Conservation (phyloP, 2,797 vertebrate species). For the Dryobates pubescens region DNA sequence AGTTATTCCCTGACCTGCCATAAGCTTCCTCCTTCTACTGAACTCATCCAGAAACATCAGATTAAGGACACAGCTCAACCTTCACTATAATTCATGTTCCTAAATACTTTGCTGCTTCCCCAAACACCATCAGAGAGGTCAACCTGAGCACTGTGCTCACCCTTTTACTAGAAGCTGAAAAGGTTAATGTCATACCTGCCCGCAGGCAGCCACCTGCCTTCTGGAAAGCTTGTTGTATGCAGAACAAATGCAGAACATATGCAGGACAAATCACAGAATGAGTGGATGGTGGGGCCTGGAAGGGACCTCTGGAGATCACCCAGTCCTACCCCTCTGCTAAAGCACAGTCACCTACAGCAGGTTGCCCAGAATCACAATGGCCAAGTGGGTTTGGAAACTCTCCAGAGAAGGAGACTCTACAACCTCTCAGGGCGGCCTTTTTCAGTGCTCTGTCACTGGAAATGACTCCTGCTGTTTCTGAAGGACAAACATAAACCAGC, state of each 20-base stretch:
- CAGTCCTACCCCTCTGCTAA: too few species aligned
- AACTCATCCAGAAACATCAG: not conserved
- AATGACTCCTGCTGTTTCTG: not conserved
- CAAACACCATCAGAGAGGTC: not conserved
- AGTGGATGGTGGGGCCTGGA: not conserved
- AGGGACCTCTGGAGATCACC: too few species aligned
- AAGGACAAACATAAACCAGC: not conserved
- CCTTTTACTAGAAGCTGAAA: not conserved
- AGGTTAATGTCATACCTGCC: not conserved
- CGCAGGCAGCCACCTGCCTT: not conserved
- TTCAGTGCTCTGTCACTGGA: not conserved
- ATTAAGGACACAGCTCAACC: not conserved
- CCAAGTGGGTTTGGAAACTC: too few species aligned
- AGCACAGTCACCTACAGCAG: too few species aligned
- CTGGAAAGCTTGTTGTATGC: too few species aligned
- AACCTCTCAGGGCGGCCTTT: not conserved
- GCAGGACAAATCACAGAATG: not conserved
- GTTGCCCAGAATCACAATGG: too few species aligned
- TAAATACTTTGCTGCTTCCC: not conserved
- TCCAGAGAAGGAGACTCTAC: too few species aligned
- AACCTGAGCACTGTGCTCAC: not conserved
- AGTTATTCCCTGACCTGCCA: not conserved
- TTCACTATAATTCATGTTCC: not conserved
- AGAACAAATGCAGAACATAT: accelerated
- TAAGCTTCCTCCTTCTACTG: not conserved